Percentiles rank a stretch among this genome's conserved stretches.
phyloP scores from a whole-genome alignment of 2,888 invertebrate species.

The Eristalis pertinax region DNA sequence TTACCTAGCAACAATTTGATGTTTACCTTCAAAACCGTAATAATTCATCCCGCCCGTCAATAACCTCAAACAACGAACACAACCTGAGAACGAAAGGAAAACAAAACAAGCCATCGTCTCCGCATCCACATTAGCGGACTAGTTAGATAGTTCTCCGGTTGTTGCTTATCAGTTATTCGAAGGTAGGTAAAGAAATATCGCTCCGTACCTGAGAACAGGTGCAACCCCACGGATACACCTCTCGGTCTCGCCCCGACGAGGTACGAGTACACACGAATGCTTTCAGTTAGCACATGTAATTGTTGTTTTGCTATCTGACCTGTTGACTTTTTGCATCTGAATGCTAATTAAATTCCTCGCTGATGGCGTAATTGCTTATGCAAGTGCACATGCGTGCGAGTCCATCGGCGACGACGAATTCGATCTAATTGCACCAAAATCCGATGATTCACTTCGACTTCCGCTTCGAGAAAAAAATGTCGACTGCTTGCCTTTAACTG shows the following conservation, averaged over 20 bases:
- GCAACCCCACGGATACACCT: not conserved
- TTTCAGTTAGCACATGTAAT: conserved; percentile 12
- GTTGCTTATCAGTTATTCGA: conserved; percentile 39
- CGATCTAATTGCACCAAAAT: conserved; percentile 55
- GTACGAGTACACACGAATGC: not conserved
- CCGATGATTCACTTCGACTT: conserved; percentile 52
- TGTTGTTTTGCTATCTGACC: conserved; percentile 28
- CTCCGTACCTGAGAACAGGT: not conserved
- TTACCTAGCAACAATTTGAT: conserved; percentile 6
- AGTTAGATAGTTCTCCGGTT: conserved; percentile 3
- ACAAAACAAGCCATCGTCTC: not conserved
- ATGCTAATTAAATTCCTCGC: conserved; percentile 63
- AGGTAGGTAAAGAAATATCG: conserved; percentile 14
- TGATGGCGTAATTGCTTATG: conserved; percentile 56
- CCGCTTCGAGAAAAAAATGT: conserved; percentile 15
- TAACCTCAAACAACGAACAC: conserved; percentile 2
- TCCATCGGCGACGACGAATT: conserved; percentile 38
- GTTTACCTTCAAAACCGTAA: conserved; percentile 27
- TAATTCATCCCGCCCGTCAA: conserved; percentile 22
- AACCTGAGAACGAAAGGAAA: not conserved
- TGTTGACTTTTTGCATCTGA: conserved; percentile 40
- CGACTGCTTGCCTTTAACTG: not conserved
- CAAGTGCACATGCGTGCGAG: conserved; percentile 22
- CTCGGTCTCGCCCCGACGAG: no score
- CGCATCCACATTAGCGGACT: not conserved